Conservation (phyloP, 2,113 vertebrate genomes). For the Brachyistius frenatus region DNA sequence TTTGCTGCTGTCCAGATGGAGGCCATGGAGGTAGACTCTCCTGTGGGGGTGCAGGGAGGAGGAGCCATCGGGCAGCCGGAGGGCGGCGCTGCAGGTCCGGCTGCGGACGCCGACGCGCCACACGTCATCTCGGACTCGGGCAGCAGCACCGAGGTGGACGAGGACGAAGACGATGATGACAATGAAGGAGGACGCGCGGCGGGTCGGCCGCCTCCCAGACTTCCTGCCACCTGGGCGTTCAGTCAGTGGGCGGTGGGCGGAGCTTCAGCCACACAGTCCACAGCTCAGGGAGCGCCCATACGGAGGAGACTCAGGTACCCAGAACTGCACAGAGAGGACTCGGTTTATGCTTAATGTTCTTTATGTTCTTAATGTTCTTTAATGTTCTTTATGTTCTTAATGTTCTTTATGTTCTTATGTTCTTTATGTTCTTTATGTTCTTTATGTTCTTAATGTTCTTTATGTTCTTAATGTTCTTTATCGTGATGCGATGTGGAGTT, state of each 20-base stretch:
- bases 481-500: not conserved
- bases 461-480: no score
- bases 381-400: no score
- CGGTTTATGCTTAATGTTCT: not conserved
- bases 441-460: no score
- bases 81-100: not conserved
- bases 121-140: conserved; percentile 60
- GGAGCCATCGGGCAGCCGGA: not conserved
- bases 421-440: no score
- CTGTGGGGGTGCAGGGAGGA: conserved; percentile 10
- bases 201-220: conserved; percentile 17
- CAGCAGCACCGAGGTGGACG: conserved; percentile 67
- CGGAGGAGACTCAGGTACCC: conserved; percentile 74
- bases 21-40: conserved; percentile 89
- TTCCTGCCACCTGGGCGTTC: conserved; percentile 76
- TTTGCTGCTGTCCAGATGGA: conserved; percentile 81
- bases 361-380: no score
- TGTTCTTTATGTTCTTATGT: no score
- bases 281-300: conserved; percentile 27
- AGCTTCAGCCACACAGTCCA: not conserved
- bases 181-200: not conserved
- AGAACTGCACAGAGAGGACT: not conserved
- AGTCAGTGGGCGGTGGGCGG: conserved; percentile 65
- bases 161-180: conserved; percentile 42
- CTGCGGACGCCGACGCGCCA: not conserved